phyloP scores from a whole-genome alignment of 2,113 vertebrate genomes.

The Notechis scutatus region DNA sequence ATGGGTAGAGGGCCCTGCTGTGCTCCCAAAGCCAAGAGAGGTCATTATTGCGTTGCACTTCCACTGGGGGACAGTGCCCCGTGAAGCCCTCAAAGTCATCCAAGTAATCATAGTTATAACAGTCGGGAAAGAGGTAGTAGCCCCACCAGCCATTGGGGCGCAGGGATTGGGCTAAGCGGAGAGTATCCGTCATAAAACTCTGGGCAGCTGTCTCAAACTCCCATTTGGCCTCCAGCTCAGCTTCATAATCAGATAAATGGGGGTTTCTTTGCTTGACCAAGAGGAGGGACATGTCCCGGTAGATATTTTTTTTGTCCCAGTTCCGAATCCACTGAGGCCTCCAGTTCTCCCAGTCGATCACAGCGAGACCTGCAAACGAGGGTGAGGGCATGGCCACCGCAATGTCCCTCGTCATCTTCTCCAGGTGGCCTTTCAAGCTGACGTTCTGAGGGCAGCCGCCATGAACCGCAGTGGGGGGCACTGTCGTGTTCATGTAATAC shows the following conservation, averaged over 20 bases:
- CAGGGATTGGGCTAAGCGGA: slow-evolving; percentile 68
- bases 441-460: slow-evolving; percentile 73
- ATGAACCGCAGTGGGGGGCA: slow-evolving; percentile 42
- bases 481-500: slow-evolving; percentile 59
- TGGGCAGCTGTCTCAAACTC: slow-evolving; percentile 75
- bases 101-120: slow-evolving; percentile 81
- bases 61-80: slow-evolving; percentile 72
- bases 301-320: slow-evolving; percentile 76
- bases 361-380: slow-evolving; percentile 71
- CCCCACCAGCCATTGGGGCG: slow-evolving; percentile 78
- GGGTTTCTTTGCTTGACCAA: slow-evolving; percentile 66
- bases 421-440: slow-evolving; percentile 68
- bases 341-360: slow-evolving; percentile 85
- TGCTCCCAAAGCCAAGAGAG: slow-evolving; percentile 80
- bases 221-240: slow-evolving; percentile 60
- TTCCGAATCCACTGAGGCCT: slow-evolving; percentile 81
- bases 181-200: slow-evolving; percentile 73
- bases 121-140: slow-evolving; percentile 82
- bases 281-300: slow-evolving; percentile 66
- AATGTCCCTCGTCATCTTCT: slow-evolving; percentile 68
- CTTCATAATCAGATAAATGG: slow-evolving; percentile 45
- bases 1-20: slow-evolving; percentile 76
- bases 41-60: slow-evolving; percentile 71
- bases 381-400: slow-evolving; percentile 67
- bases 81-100: slow-evolving; percentile 68